Evolutionary conservation across 2,797 vertebrate genomes (phyloP).

Genomic region (Chiroxiphia lanceolata): DNA sequence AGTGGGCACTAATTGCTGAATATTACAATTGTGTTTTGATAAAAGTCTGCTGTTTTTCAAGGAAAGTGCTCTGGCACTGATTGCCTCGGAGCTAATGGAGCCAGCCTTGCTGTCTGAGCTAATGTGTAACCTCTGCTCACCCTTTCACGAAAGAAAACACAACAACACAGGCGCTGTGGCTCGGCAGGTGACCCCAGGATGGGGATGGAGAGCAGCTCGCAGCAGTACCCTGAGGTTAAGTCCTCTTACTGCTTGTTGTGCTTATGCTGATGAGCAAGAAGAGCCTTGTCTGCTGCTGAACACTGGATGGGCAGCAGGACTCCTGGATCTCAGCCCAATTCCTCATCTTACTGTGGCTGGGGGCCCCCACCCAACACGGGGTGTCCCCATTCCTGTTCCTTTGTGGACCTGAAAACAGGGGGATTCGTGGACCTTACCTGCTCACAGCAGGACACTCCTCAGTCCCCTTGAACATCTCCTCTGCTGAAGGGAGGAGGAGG

Average conservation of each 20-base stretch:
- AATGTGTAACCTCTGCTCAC: neutral
- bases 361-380: fast-evolving
- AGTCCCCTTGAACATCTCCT: neutral
- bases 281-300: neutral
- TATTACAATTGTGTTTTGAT: slow-evolving; percentile 7
- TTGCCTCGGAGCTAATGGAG: slow-evolving; percentile 31
- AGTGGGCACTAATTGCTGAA: slow-evolving; percentile 20
- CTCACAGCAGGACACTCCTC: neutral
- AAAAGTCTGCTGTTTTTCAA: slow-evolving; percentile 11
- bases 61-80: neutral
- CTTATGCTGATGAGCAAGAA: neutral
- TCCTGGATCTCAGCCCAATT: neutral
- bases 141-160: neutral
- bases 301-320: neutral
- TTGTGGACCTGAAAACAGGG: neutral
- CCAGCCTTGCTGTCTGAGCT: neutral
- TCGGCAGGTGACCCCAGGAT: neutral
- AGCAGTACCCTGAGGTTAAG: neutral
- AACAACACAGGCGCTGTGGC: neutral
- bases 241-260: neutral
- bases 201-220: neutral
- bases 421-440: neutral
- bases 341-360: neutral
- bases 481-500: neutral
- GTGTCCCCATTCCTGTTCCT: neutral